Evolutionary conservation across 2,113 vertebrate species (phyloP), one percentile per base, ranked within the genome.

Genomic region (Pygathrix nemaeus): DNA sequence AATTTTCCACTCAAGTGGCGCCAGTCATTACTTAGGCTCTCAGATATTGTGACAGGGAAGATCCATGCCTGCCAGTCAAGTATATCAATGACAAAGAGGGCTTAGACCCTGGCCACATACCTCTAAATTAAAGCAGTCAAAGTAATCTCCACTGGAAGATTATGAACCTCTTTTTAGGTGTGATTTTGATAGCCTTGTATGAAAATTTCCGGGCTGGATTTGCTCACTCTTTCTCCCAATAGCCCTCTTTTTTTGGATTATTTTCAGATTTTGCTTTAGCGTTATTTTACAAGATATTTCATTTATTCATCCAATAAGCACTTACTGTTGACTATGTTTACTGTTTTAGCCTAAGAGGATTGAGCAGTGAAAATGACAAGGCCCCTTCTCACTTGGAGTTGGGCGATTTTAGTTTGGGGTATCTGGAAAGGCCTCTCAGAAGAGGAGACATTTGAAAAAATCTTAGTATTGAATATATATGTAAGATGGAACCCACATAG

Each of bases 61-160:
- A 99, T 99, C 98, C 98, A 98, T 98, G 97, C 97, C 98, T 99
- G 99, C 98, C 99, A 99, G 98, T 99, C 99, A 99, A 99, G 99
- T 99, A 98, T 98, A 99, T 99, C 98, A 99, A 89, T 98, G 98
- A 99, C 99, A 99, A 99, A 98, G 96, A 90, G 90, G 98, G 98
- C 98, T 99, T 98, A 99, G 95, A 99, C 98, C 98, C 94, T 97
- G 98, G 98, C 97, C 98, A 97, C 98, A 38, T 98, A 97, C 96
- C 40, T 99, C 98, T 98, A 99, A 99, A 99, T 99, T 99, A 99
- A 98, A 99, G 99, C 97, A 99, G 99, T 99, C 99, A 98, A 98
- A 99, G 98, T 98, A 98, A 97, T 99, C 52, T 64, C 98, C 98
- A 98, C 93, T 64, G 66, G 96, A 98, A 98, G 97, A 98, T 98